These are phyloP conservation scores for Tolypeutes matacus DNA, from an alignment of 2,797 vertebrate genomes.

Conservation along the genomic window DNA sequence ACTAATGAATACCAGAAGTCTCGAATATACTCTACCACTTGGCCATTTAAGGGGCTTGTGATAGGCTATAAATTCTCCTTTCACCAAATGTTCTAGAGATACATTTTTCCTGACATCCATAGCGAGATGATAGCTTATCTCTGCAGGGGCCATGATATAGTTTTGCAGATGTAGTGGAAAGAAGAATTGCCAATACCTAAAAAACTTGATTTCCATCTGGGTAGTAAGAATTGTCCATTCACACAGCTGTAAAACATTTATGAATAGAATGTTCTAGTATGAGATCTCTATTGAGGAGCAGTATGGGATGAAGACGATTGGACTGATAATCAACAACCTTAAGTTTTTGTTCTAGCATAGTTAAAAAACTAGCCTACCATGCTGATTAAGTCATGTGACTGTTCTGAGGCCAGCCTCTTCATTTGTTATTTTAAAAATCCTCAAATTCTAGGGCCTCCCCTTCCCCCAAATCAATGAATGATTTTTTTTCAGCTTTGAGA, in stretches of 20 bases:
- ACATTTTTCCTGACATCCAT: constrained; percentile 40
- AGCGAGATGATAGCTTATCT: constrained; percentile 58
- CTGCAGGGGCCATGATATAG: background rate
- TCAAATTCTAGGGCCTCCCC: background rate
- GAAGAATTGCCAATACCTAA: constrained; percentile 59
- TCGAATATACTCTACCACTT: constrained; percentile 65
- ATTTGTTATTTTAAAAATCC: background rate
- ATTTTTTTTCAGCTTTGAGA: background rate
- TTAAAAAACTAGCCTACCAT: background rate
- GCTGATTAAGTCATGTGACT: background rate
- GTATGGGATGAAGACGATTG: background rate
- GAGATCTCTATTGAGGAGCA: background rate
- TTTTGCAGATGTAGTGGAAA: constrained; percentile 57
- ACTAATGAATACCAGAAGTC: constrained; percentile 77
- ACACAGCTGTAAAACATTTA: constrained; percentile 43
- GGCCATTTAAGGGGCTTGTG: constrained; percentile 63
- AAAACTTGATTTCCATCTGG: constrained; percentile 43
- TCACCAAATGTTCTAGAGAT: constrained; percentile 68
- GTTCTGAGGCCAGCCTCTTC: background rate
- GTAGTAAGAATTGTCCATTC: constrained; percentile 55
- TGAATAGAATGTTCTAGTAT: constrained; percentile 65
- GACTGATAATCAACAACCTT: background rate
- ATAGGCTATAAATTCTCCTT: constrained; percentile 74
- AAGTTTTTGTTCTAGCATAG: background rate
- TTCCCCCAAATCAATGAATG: background rate